A percentile compares a stretch with the other conserved stretches of the same genome.
phyloP scores from a whole-genome alignment of 2,113 vertebrate genomes.

The Hippopotamus amphibius region DNA sequence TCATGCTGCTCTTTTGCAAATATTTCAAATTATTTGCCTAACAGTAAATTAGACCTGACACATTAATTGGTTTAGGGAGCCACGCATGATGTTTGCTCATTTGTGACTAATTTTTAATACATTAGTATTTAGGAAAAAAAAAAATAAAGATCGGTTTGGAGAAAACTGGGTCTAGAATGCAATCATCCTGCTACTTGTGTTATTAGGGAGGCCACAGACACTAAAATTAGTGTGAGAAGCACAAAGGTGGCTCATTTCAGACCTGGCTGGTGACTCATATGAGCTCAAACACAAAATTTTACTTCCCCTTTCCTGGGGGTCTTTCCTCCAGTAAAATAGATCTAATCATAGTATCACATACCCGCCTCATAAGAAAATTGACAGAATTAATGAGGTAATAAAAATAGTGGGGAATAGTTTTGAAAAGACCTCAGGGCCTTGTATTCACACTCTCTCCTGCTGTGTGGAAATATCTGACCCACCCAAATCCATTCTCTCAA shows the following conservation, averaged over 20 bases:
- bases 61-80: conserved; percentile 81
- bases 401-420: conserved; percentile 38
- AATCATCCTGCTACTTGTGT: conserved; percentile 1
- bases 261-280: neutral
- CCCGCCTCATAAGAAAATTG: conserved; percentile 26
- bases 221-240: neutral
- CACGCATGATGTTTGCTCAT: conserved; percentile 64
- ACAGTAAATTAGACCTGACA: conserved; percentile 71
- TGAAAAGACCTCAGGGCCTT: neutral
- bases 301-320: neutral
- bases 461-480: neutral
- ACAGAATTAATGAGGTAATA: conserved; percentile 6
- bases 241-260: neutral
- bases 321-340: conserved; percentile 2
- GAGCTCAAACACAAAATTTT: neutral
- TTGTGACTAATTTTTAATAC: conserved; percentile 79
- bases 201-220: conserved; percentile 24
- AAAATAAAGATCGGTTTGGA: conserved; percentile 40
- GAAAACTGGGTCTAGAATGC: conserved; percentile 20
- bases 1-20: conserved; percentile 69
- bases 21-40: conserved; percentile 75
- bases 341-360: conserved; percentile 21
- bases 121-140: conserved; percentile 48
- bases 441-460: neutral
- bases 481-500: neutral